phyloP scores from a whole-genome alignment of 2,888 invertebrate genomes.

The Aelia acuminata region DNA sequence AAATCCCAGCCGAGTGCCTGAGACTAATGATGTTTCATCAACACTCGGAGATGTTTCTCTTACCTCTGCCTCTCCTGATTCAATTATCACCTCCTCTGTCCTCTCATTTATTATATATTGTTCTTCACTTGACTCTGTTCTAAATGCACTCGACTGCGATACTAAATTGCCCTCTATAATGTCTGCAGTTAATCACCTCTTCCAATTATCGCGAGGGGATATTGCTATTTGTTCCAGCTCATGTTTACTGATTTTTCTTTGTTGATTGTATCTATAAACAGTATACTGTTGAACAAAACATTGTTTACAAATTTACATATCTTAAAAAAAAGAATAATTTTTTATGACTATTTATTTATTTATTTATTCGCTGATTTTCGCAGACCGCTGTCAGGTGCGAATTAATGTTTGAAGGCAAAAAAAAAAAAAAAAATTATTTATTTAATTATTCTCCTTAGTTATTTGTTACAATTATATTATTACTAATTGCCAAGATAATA shows the following conservation, averaged over 20 bases:
- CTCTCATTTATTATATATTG: conserved; percentile 2
- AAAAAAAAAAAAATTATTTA: no score
- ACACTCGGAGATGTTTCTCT: conserved; percentile 59
- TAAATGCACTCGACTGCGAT: conserved; percentile 4
- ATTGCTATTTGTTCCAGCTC: neutral
- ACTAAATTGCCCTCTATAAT: conserved; percentile 4
- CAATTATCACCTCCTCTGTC: conserved; percentile 15
- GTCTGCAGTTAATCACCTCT: neutral
- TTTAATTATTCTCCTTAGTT: no score
- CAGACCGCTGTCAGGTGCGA: no score
- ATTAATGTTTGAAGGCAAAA: no score
- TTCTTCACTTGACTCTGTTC: conserved; percentile 34
- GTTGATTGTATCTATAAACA: no score
- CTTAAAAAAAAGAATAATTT: no score
- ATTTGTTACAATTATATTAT: no score
- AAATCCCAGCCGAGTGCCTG: conserved; percentile 60
- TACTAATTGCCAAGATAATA: no score
- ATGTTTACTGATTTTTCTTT: neutral
- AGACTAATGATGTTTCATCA: conserved; percentile 66
- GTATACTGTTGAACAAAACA: no score
- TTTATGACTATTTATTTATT: no score
- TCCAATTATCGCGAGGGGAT: neutral
- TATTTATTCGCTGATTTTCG: no score
- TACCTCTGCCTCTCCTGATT: conserved; percentile 11
- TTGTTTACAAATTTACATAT: no score